Percentiles rank a stretch among this genome's conserved stretches.
Conservation (phyloP, 2,888 invertebrate genomes). For the Seladonia tumulorum region DNA sequence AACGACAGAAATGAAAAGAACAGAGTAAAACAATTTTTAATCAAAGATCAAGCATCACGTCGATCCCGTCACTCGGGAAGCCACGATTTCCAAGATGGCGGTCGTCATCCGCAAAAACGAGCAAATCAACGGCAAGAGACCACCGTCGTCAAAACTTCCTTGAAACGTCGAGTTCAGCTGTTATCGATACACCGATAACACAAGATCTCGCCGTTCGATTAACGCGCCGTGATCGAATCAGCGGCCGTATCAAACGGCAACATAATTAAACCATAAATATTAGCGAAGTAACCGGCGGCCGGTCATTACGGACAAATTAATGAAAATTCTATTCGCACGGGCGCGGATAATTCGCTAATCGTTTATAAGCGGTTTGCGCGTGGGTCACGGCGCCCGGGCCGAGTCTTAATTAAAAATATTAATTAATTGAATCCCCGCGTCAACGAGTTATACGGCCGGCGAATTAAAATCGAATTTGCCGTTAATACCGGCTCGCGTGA, state of each 20-base stretch:
- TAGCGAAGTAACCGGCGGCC: not conserved
- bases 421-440: conserved; percentile 32
- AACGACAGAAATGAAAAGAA: not conserved
- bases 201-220: not conserved
- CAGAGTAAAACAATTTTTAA: not conserved
- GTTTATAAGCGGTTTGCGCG: not conserved
- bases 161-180: not conserved
- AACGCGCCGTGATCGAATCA: not conserved
- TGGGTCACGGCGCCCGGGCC: not conserved
- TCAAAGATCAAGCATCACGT: not conserved
- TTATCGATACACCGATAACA: not conserved
- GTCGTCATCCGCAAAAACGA: not conserved
- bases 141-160: not conserved
- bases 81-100: not conserved
- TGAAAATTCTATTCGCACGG: not conserved
- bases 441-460: conserved; percentile 16
- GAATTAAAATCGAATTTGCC: conserved; percentile 34
- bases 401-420: conserved; percentile 45
- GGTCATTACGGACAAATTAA: conserved; percentile 8
- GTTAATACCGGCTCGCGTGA: conserved; percentile 19
- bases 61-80: not conserved
- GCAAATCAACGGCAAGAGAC: not conserved
- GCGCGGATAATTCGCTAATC: conserved; percentile 25
- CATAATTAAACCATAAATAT: conserved; percentile 13
- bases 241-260: not conserved